Conservation (phyloP, 2,797 vertebrate genomes). For the Chrosomus eos region DNA sequence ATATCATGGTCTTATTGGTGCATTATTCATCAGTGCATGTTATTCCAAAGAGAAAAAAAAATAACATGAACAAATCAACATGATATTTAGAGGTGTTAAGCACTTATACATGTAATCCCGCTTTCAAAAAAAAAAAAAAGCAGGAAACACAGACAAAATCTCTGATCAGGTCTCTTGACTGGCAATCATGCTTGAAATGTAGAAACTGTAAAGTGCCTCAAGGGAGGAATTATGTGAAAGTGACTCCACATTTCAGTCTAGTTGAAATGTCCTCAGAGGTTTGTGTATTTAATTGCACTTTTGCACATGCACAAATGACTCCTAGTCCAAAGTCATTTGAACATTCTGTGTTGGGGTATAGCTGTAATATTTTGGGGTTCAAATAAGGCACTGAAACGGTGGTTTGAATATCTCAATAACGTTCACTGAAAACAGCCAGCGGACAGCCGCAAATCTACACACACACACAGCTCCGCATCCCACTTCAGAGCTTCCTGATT, state of each 20-base stretch:
- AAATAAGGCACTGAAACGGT: too few species aligned
- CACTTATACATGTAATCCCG: background rate
- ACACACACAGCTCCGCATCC: too few species aligned
- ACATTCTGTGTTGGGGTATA: background rate
- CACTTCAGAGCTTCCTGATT: too few species aligned
- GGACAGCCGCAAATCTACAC: too few species aligned
- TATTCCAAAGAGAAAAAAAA: background rate
- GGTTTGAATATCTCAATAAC: too few species aligned
- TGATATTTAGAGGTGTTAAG: background rate
- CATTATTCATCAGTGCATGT: background rate
- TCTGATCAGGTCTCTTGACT: background rate
- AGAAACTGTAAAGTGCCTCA: slow-evolving; percentile 65
- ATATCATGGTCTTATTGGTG: background rate
- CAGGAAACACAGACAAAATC: background rate
- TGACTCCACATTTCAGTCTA: slow-evolving; percentile 60
- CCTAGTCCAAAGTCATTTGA: slow-evolving; percentile 6
- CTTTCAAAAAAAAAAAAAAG: background rate
- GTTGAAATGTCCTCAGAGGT: slow-evolving; percentile 55
- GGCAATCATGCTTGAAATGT: slow-evolving; percentile 65
- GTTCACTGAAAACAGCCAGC: too few species aligned
- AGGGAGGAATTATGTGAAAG: slow-evolving; percentile 67
- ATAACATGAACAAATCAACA: background rate
- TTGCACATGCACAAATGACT: slow-evolving; percentile 13
- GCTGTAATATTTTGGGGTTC: too few species aligned
- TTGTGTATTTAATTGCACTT: slow-evolving; percentile 51